Base-by-base conservation (phyloP, 2,113 vertebrate species). In the Brachyhypopomus gauderio region DNA sequence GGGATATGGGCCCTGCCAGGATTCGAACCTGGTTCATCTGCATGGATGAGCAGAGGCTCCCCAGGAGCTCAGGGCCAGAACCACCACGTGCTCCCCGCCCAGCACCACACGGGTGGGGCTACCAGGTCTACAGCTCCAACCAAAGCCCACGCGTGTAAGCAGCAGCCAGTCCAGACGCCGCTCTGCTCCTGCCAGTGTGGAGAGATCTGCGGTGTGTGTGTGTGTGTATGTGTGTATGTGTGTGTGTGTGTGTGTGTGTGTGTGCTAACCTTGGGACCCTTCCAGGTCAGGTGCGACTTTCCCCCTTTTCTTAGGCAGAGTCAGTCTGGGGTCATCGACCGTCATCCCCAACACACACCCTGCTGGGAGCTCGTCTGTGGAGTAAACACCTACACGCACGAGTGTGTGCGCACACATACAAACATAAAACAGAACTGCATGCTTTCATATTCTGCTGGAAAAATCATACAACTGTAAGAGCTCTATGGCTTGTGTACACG, bases 11-110 rank as follows among this genome's bases (percentile, higher is more conserved):
- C 94, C 95, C 96, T 95, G 96, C 97, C 97, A 98, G 97, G 97
- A 98, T 95, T 99, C 93, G 97, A 99, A 99, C 97, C 97, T 97
- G 96, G 97, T 93, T 95, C 97, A 97, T 96, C 97, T 98, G 97
- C 96, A 96, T 94, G 92, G 94, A 91, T 78, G 92, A 89, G 97
- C 97, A 98, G 97, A 96, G 96, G 96, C 97, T 96, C 96, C 96
- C 96, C 88, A 30, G 85, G 97, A 97, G 97, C 97, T 96, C 96
- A 97, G 95, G 94, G 95, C 95, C 96, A 95, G 94, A 95, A 92
- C 92, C 93, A 84, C 88, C 76, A 91, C 93, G 91, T 94, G 94
- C 89, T 79, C 78, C 80, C 84, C 71, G 83, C 92, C 93, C 95
- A 94, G 89, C 12, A 27, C 34, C n/a, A 23, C 67, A 73, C 62